Evolutionary conservation across 1,140 invertebrate genomes (phyloP).

Genomic region (Asobara japonica): DNA sequence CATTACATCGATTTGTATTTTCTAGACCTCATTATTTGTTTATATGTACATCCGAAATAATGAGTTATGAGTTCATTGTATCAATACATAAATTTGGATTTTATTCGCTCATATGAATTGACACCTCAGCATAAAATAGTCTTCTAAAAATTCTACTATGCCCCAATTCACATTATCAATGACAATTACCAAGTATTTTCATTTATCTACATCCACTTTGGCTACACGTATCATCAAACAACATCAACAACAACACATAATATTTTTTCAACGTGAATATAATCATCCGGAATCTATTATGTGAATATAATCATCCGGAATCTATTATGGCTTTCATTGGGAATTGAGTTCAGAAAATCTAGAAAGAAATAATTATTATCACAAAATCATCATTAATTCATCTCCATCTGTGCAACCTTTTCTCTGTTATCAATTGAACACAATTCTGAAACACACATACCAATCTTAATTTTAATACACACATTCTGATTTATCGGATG

Average conservation of each 20-base stretch:
- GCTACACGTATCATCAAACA: conserved; percentile 51
- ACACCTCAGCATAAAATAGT: not conserved
- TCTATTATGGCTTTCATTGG: conserved; percentile 20
- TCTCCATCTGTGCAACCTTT: too few species aligned
- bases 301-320: conserved; percentile 39
- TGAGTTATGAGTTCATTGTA: not conserved
- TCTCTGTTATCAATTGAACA: too few species aligned
- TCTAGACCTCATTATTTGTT: not conserved
- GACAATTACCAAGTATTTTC: conserved; percentile 18
- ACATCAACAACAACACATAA: conserved; percentile 67
- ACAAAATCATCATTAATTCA: too few species aligned
- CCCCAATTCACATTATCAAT: conserved; percentile 7
- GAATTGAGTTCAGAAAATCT: too few species aligned
- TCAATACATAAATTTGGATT: not conserved
- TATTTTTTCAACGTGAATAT: conserved; percentile 58
- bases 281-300: conserved; percentile 48
- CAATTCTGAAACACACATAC: too few species aligned
- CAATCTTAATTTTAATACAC: too few species aligned
- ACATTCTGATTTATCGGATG: too few species aligned
- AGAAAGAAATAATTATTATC: too few species aligned
- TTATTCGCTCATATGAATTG: not conserved
- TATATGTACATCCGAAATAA: not conserved
- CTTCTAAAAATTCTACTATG: not conserved
- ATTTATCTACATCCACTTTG: conserved; percentile 18
- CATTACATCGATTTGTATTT: not conserved